Conservation (phyloP, 2,888 invertebrate genomes). For the Orchesella flavescens region DNA sequence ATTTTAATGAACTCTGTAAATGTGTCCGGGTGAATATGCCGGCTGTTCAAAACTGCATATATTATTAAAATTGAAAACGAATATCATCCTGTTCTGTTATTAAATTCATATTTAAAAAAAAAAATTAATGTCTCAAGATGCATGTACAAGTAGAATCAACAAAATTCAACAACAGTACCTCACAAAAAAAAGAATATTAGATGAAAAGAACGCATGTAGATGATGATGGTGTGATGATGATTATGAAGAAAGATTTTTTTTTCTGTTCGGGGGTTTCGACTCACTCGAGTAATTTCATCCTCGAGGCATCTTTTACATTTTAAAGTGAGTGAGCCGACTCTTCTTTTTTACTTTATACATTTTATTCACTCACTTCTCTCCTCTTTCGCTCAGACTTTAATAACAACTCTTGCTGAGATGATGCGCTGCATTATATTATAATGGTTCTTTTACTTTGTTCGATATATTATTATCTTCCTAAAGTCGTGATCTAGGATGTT, state of each 20-base stretch:
- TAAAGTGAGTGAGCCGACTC: slow-evolving; percentile 63
- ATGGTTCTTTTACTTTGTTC: slow-evolving; percentile 61
- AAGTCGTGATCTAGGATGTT: slow-evolving; percentile 64
- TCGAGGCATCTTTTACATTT: slow-evolving; percentile 65
- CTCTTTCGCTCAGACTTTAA: slow-evolving; percentile 58
- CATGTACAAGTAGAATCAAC: too few species aligned
- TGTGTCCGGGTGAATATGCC: too few species aligned
- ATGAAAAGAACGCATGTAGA: slow-evolving; percentile 29
- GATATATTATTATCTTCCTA: slow-evolving; percentile 62
- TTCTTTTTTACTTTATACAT: slow-evolving; percentile 50
- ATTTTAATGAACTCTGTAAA: too few species aligned
- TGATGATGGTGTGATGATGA: slow-evolving; percentile 50
- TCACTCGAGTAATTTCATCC: slow-evolving; percentile 65
- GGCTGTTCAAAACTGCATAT: too few species aligned
- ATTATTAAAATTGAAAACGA: too few species aligned
- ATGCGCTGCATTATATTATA: slow-evolving; percentile 63
- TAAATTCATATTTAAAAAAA: too few species aligned
- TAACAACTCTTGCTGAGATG: slow-evolving; percentile 63
- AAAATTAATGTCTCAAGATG: too few species aligned
- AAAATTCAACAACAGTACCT: too few species aligned
- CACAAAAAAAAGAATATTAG: slow-evolving; percentile 48
- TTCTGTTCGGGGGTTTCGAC: slow-evolving; percentile 60
- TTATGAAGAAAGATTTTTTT: slow-evolving; percentile 48
- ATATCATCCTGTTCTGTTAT: too few species aligned
- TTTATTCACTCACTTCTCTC: slow-evolving; percentile 60